Conservation (phyloP, 2,113 vertebrate genomes). For the Rousettus leschenaultii region DNA sequence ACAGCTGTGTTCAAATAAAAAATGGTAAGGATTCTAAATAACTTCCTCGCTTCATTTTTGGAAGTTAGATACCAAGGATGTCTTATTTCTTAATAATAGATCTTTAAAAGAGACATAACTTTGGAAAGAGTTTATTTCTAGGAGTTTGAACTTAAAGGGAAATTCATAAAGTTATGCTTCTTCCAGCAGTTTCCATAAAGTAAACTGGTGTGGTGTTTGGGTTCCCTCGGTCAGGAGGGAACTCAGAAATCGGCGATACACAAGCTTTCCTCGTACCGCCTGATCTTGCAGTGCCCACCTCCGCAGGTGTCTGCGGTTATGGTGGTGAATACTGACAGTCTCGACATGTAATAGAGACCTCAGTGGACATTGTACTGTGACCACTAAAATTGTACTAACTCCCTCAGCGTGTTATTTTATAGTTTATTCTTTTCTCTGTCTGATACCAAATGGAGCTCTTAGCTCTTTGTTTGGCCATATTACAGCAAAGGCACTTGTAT, state of each 20-base stretch:
- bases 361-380: not conserved
- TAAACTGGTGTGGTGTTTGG: not conserved
- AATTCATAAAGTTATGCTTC: not conserved
- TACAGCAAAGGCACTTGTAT: not conserved
- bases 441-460: constrained; percentile 23
- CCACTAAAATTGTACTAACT: constrained; percentile 6
- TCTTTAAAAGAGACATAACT: not conserved
- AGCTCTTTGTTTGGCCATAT: constrained; percentile 1
- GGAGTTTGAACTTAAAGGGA: constrained; percentile 17
- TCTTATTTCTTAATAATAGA: constrained; percentile 10
- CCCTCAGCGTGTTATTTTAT: not conserved
- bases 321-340: not conserved
- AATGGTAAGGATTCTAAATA: constrained; percentile 85
- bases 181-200: constrained; percentile 10
- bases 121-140: not conserved
- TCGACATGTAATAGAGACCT: not conserved
- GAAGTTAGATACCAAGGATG: not conserved
- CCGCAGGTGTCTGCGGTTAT: not conserved
- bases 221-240: not conserved
- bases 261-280: not conserved
- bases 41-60: not conserved
- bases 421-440: constrained; percentile 19
- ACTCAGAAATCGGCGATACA: not conserved
- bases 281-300: not conserved
- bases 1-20: constrained; percentile 98